These are phyloP conservation scores for Acipenser transmontanus DNA, from an alignment of 2,797 vertebrate species.

Conservation along the genomic window DNA sequence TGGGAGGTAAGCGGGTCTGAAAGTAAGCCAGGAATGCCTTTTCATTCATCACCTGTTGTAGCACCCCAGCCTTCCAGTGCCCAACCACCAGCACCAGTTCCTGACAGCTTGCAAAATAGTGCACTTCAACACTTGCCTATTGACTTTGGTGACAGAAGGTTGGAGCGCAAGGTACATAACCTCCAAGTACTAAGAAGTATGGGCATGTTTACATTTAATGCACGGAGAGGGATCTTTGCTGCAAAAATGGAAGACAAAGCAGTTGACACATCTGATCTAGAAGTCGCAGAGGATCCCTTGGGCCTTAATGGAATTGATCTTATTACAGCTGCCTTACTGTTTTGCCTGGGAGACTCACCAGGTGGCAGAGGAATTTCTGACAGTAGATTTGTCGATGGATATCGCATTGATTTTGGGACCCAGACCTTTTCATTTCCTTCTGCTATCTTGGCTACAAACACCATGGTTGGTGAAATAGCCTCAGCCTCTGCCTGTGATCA, in stretches of 20 bases:
- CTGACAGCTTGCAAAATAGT: slow-evolving; percentile 69
- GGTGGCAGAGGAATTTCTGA: slow-evolving; percentile 93
- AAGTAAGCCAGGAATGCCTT: slow-evolving; percentile 52
- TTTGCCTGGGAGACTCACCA: slow-evolving; percentile 92
- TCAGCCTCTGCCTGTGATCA: slow-evolving; percentile 97
- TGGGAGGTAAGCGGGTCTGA: slow-evolving; percentile 39
- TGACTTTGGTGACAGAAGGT: slow-evolving; percentile 65
- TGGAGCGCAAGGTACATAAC: slow-evolving; percentile 75
- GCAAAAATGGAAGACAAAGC: slow-evolving; percentile 91
- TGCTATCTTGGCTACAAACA: slow-evolving; percentile 92
- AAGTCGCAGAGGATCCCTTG: slow-evolving; percentile 89
- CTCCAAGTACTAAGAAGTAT: slow-evolving; percentile 73
- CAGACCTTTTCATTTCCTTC: slow-evolving; percentile 97
- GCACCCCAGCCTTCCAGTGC: slow-evolving; percentile 51
- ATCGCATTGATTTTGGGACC: slow-evolving; percentile 90
- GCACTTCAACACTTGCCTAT: slow-evolving; percentile 63
- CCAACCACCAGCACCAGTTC: slow-evolving; percentile 51
- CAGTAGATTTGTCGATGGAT: slow-evolving; percentile 86
- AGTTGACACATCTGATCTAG: slow-evolving; percentile 93
- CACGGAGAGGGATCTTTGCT: slow-evolving; percentile 70
- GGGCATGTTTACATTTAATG: slow-evolving; percentile 74
- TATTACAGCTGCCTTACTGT: slow-evolving; percentile 92
- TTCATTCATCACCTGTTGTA: slow-evolving; percentile 56
- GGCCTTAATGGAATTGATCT: slow-evolving; percentile 95
- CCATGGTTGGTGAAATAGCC: slow-evolving; percentile 96